Evolutionary conservation across 2,888 invertebrate species (phyloP).

Genomic region (Idaea aversata): DNA sequence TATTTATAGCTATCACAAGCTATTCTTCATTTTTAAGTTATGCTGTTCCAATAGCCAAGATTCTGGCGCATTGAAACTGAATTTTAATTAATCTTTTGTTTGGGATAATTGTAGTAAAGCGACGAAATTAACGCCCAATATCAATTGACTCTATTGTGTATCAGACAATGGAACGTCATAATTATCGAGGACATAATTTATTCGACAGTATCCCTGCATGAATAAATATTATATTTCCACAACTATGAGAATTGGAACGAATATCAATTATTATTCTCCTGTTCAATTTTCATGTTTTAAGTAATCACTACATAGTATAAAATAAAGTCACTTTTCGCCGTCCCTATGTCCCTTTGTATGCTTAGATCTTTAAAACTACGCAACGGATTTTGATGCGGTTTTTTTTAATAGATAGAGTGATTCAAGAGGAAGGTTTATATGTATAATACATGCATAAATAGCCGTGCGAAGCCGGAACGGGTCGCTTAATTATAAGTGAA

Average conservation of each 20-base stretch:
- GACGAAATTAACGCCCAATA: slow-evolving; percentile 34
- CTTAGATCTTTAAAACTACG: no score
- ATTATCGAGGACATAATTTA: slow-evolving; percentile 41
- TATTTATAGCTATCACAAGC: no score
- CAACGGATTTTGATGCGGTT: no score
- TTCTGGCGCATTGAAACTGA: background rate
- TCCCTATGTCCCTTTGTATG: no score
- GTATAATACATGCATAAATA: no score
- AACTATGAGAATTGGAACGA: background rate
- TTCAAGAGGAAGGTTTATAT: no score
- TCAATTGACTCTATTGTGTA: slow-evolving; percentile 39
- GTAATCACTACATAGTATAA: no score
- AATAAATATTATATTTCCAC: slow-evolving; percentile 17
- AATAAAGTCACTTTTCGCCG: no score
- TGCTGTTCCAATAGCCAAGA: background rate
- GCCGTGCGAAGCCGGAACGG: no score
- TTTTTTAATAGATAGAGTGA: no score
- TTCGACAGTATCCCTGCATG: slow-evolving; percentile 32
- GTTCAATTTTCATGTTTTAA: background rate
- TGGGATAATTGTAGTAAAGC: background rate
- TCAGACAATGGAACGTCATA: slow-evolving; percentile 37
- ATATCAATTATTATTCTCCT: background rate
- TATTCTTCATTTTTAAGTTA: background rate
- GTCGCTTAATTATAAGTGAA: background rate
- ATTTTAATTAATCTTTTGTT: slow-evolving; percentile 12